Evolutionary conservation across 1,140 invertebrate species (phyloP).

Genomic region (Pygmarrhopalites habei): DNA sequence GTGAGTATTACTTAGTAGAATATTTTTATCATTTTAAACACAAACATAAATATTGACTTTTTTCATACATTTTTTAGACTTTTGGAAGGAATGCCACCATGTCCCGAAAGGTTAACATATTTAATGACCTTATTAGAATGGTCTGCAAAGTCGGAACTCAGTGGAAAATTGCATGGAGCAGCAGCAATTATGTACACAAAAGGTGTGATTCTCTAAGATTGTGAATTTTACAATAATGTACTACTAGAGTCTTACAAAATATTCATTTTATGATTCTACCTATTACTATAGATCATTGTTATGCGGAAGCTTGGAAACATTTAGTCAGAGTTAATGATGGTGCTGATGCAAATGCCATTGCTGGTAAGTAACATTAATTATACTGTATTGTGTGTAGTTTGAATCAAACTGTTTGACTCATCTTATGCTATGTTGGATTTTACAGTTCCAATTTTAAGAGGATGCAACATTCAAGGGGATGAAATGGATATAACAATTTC

Average conservation of each 20-base stretch:
- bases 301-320: conserved; percentile 35
- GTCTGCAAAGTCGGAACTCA: conserved; percentile 13
- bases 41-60: no score
- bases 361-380: no score
- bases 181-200: conserved; percentile 24
- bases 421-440: no score
- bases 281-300: conserved; percentile 35
- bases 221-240: no score
- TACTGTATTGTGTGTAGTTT: no score
- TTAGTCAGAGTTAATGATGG: conserved; percentile 27
- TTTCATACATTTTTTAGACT: conserved; percentile 9
- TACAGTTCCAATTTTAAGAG: no score
- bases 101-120: conserved; percentile 26
- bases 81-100: conserved; percentile 21
- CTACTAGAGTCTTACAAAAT: no score
- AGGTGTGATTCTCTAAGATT: conserved; percentile 20
- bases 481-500: conserved; percentile 34
- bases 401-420: no score
- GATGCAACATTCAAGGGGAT: conserved; percentile 9
- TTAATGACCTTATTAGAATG: conserved; percentile 26
- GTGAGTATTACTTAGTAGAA: conserved; percentile 2
- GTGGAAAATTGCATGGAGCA: conserved; percentile 18
- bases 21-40: neutral
- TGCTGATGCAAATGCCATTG: conserved; percentile 17
- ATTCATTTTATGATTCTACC: no score